Evolutionary conservation across 2,888 invertebrate species (phyloP).

Genomic region (Cataglyphis rosenhaueri): DNA sequence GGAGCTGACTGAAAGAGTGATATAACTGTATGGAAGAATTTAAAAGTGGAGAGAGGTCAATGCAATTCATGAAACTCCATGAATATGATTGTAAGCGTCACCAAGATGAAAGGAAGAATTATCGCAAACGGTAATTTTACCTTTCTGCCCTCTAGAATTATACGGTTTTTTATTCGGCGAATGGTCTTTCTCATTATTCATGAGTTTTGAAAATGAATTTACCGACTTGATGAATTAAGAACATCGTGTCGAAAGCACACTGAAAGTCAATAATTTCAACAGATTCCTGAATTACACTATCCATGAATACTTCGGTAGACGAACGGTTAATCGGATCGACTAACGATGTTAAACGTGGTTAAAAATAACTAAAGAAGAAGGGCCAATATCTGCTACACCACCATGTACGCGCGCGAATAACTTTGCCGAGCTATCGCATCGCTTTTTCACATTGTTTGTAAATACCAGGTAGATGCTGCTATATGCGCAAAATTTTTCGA

Average conservation of each 20-base stretch:
- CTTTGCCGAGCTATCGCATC: slow-evolving; percentile 36
- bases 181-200: slow-evolving; percentile 14
- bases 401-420: slow-evolving; percentile 1
- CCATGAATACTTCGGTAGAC: background rate
- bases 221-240: slow-evolving; percentile 10
- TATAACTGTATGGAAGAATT: slow-evolving; percentile 17
- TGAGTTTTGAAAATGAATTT: background rate
- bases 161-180: slow-evolving; percentile 17
- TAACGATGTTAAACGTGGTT: background rate
- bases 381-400: background rate
- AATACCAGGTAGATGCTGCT: slow-evolving; percentile 30
- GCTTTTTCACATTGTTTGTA: slow-evolving; percentile 33
- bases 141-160: slow-evolving; percentile 7
- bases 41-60: slow-evolving; percentile 47
- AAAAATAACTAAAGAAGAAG: slow-evolving; percentile 30
- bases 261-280: background rate
- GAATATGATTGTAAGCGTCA: slow-evolving; percentile 44
- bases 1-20: background rate
- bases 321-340: slow-evolving; percentile 19
- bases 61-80: slow-evolving; percentile 47
- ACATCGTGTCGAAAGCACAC: background rate
- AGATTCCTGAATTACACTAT: slow-evolving; percentile 10
- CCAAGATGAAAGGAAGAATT: slow-evolving; percentile 41
- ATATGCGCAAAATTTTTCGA: slow-evolving; percentile 35
- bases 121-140: slow-evolving; percentile 49